Evolutionary conservation across 2,797 vertebrate species (phyloP).

Genomic region (Limnodromus scolopaceus): DNA sequence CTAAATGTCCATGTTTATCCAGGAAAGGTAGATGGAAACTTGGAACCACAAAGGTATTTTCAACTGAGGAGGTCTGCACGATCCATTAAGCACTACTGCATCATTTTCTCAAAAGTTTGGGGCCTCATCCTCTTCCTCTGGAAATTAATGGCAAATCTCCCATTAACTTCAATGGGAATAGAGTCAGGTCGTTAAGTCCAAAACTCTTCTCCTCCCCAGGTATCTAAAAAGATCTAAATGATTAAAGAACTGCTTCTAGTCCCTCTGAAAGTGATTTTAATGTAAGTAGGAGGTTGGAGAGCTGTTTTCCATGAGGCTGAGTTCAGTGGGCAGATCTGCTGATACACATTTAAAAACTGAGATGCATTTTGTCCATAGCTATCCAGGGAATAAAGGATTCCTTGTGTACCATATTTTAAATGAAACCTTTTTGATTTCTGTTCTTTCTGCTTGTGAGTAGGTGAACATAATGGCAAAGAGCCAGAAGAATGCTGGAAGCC

Average conservation of each 20-base stretch:
- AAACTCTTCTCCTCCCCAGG: background rate
- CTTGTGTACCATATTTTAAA: background rate
- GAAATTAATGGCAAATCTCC: constrained; percentile 30
- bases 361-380: background rate
- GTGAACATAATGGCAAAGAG: background rate
- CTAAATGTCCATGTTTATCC: constrained; percentile 72
- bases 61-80: constrained; percentile 60
- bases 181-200: background rate
- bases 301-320: background rate
- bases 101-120: background rate
- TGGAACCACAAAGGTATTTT: constrained; percentile 68
- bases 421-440: background rate
- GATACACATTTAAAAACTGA: background rate
- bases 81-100: constrained; percentile 51
- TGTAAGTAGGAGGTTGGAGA: background rate
- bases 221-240: background rate
- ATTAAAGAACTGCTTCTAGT: background rate
- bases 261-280: background rate
- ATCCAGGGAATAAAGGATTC: background rate
- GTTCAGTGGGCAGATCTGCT: background rate
- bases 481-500: background rate
- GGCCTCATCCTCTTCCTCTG: constrained; percentile 44
- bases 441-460: background rate
- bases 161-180: background rate
- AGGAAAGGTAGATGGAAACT: constrained; percentile 74